These are phyloP conservation scores for Siniperca knerii DNA, from an alignment of 2,113 vertebrate species.

Conservation along the genomic window DNA sequence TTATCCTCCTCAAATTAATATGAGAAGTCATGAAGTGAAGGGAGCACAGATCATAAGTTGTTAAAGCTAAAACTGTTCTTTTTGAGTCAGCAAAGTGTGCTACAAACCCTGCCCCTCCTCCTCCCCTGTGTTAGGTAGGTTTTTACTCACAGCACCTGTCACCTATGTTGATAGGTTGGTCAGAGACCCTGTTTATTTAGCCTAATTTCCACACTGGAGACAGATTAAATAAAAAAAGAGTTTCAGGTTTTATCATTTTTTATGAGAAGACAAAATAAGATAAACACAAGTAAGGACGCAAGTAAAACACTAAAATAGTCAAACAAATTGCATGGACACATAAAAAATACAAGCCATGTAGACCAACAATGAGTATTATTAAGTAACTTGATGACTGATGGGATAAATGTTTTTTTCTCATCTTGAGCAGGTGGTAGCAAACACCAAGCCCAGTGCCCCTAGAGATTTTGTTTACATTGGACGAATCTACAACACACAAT, in stretches of 20 bases:
- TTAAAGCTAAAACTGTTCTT: conserved; percentile 13
- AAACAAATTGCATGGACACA: too few species aligned
- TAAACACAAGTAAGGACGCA: too few species aligned
- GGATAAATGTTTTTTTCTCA: not conserved
- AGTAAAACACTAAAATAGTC: not conserved
- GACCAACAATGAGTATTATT: too few species aligned
- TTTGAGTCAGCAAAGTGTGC: conserved; percentile 26
- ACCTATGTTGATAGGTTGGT: not conserved
- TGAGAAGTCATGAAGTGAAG: conserved; percentile 12
- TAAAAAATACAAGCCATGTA: too few species aligned
- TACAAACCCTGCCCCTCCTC: not conserved
- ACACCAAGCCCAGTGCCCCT: not conserved
- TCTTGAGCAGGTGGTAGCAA: not conserved
- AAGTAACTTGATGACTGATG: not conserved
- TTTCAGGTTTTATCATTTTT: too few species aligned
- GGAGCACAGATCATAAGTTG: not conserved
- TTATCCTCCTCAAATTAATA: conserved; percentile 15
- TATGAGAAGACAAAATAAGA: too few species aligned
- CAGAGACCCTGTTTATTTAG: too few species aligned
- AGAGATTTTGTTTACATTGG: too few species aligned
- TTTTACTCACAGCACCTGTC: conserved; percentile 30
- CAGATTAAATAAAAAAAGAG: too few species aligned
- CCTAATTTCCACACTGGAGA: too few species aligned
- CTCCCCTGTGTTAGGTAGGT: too few species aligned
- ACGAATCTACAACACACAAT: too few species aligned